A percentile compares a stretch with the other conserved stretches of the same genome.
phyloP scores from a whole-genome alignment of 2,888 invertebrate genomes.

The Beris chalybata region DNA sequence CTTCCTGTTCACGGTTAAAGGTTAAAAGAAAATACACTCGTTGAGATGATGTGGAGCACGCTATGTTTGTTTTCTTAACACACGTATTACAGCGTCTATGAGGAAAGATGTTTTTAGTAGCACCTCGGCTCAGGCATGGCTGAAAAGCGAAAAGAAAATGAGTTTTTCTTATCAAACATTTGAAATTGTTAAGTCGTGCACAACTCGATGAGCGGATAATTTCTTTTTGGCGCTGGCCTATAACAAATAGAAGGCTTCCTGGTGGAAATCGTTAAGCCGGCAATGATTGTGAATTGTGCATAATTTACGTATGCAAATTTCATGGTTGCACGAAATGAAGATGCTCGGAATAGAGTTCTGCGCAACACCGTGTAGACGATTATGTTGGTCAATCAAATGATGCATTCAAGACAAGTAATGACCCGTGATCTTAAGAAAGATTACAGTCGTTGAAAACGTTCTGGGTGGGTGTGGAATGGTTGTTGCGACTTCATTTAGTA shows the following conservation, averaged over 20 bases:
- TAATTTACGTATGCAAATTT: constrained; percentile 16
- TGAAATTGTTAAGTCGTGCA: constrained; percentile 18
- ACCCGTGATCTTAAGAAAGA: constrained; percentile 12
- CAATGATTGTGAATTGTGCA: too few relatives aligned
- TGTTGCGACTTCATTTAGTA: too few relatives aligned
- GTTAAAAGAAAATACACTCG: too few relatives aligned
- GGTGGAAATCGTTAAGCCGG: background rate
- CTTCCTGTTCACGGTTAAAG: too few relatives aligned
- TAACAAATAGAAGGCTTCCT: background rate
- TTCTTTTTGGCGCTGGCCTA: background rate
- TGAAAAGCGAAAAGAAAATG: background rate
- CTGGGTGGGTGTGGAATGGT: too few relatives aligned
- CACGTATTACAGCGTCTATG: too few relatives aligned
- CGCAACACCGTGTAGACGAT: background rate
- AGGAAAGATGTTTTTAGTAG: too few relatives aligned
- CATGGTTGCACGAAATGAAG: constrained; percentile 16
- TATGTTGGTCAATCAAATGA: constrained; percentile 8
- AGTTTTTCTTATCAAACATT: background rate
- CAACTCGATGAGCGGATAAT: constrained; percentile 1
- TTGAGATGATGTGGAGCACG: too few relatives aligned
- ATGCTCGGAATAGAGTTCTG: constrained; percentile 8
- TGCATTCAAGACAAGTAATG: constrained; percentile 18
- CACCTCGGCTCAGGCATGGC: too few relatives aligned
- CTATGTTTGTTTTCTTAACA: too few relatives aligned
- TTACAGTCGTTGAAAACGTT: background rate